Evolutionary conservation across 2,888 invertebrate species (phyloP).

Genomic region (Lasioglossum villosulum): DNA sequence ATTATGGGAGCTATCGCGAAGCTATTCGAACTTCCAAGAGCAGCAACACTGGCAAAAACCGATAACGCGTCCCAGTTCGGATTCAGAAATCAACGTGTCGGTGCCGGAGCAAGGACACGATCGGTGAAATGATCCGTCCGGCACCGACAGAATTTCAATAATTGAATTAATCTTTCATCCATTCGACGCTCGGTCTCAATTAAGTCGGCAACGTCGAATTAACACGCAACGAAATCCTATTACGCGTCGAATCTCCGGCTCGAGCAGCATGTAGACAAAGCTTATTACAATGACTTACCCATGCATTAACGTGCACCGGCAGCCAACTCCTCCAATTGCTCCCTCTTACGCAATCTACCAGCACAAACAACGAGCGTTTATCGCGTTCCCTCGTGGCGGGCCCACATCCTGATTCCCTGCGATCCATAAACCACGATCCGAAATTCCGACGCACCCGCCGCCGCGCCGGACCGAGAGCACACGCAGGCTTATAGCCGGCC

Average conservation of each 20-base stretch:
- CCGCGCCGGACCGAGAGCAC: slow-evolving; percentile 31
- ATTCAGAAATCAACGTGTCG: not conserved
- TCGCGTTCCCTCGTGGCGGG: slow-evolving; percentile 36
- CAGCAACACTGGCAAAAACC: not conserved
- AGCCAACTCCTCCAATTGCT: slow-evolving; percentile 15
- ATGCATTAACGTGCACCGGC: slow-evolving; percentile 33
- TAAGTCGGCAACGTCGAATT: slow-evolving; percentile 33
- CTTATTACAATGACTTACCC: slow-evolving; percentile 55
- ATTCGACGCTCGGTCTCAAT: slow-evolving; percentile 22
- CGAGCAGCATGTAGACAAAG: slow-evolving; percentile 46
- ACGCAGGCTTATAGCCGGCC: slow-evolving; percentile 57
- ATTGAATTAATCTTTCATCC: slow-evolving; percentile 37
- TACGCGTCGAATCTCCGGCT: slow-evolving; percentile 22
- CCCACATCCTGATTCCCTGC: slow-evolving; percentile 44
- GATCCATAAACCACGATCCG: slow-evolving; percentile 67
- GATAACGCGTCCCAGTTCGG: slow-evolving; percentile 2
- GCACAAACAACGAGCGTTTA: slow-evolving; percentile 58
- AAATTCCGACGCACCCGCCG: slow-evolving; percentile 59
- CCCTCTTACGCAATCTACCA: slow-evolving; percentile 48
- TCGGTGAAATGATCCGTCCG: slow-evolving; percentile 5
- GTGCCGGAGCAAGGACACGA: not conserved
- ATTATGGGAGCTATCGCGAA: not conserved
- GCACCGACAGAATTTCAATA: not conserved
- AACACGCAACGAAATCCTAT: slow-evolving; percentile 47
- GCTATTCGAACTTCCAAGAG: not conserved